Percentiles rank a stretch among this genome's conserved stretches.
These are phyloP conservation scores for Carettochelys insculpta DNA, from an alignment of 2,113 vertebrate species.

Conservation along the genomic window DNA sequence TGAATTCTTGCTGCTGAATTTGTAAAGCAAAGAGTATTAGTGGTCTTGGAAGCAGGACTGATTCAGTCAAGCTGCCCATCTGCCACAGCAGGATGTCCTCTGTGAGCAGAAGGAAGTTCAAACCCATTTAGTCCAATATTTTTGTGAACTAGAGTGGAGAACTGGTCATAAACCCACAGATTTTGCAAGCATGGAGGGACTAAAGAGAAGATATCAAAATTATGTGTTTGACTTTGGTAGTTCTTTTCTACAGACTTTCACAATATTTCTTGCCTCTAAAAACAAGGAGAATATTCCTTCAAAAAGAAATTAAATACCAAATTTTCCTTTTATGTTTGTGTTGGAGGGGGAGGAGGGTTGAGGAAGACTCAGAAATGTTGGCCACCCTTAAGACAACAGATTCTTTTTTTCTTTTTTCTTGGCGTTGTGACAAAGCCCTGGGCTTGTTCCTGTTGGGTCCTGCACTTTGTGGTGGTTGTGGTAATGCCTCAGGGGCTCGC, in stretches of 20 bases:
- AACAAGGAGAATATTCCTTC: neutral
- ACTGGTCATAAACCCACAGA: neutral
- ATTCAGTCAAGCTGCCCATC: neutral
- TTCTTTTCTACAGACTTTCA: slow-evolving; percentile 15
- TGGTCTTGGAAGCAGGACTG: neutral
- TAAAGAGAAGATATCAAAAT: neutral
- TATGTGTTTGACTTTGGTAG: neutral
- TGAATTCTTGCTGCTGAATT: neutral
- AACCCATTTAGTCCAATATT: neutral
- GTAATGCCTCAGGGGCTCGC: too few relatives aligned
- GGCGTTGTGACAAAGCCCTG: too few relatives aligned
- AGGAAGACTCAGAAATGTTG: neutral
- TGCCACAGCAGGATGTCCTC: neutral
- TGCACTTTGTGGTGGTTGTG: too few relatives aligned
- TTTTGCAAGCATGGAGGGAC: neutral
- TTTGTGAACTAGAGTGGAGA: neutral
- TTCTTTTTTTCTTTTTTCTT: neutral
- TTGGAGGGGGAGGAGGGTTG: neutral
- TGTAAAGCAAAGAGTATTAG: neutral
- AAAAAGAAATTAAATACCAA: neutral
- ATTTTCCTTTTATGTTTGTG: neutral
- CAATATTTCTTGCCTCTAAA: neutral
- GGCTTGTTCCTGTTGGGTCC: too few relatives aligned
- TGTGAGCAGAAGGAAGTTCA: neutral
- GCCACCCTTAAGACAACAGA: neutral